Conservation (phyloP, 2,797 vertebrate species). For the Pteropus rufus region DNA sequence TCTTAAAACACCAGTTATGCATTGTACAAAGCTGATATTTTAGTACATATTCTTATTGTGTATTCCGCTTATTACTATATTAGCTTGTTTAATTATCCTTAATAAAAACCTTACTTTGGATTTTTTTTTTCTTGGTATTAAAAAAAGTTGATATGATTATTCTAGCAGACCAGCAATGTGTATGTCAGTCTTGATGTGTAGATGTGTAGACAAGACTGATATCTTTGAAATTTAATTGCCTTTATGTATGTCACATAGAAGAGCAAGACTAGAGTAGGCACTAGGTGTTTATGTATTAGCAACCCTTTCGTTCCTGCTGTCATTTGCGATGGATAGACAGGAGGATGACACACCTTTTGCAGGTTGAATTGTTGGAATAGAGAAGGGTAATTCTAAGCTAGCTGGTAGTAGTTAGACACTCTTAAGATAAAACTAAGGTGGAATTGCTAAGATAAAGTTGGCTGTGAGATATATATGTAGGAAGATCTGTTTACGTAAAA, state of each 20-base stretch:
- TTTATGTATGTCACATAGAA: not conserved
- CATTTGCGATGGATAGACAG: not conserved
- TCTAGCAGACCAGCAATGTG: conserved; percentile 45
- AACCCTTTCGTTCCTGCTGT: not conserved
- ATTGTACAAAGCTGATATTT: conserved; percentile 80
- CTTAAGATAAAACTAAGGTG: not conserved
- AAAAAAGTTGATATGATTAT: conserved; percentile 70
- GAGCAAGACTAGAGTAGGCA: not conserved
- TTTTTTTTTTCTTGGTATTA: conserved; percentile 53
- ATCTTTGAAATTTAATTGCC: conserved; percentile 43
- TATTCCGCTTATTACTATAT: conserved; percentile 77
- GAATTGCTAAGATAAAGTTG: too few relatives aligned
- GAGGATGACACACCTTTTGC: not conserved
- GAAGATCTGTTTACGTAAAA: not conserved
- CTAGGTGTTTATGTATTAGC: not conserved
- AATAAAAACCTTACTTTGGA: conserved; percentile 73
- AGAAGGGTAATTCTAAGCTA: not conserved
- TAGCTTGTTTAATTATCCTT: conserved; percentile 83
- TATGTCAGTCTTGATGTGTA: conserved; percentile 46
- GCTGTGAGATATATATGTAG: not conserved
- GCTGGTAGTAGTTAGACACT: not conserved
- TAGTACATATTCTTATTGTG: conserved; percentile 78
- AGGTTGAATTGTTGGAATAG: not conserved
- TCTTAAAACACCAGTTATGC: conserved; percentile 83
- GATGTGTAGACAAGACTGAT: not conserved